These are phyloP conservation scores for Sebastolobus alascanus DNA, from an alignment of 2,797 vertebrate species.

Conservation along the genomic window DNA sequence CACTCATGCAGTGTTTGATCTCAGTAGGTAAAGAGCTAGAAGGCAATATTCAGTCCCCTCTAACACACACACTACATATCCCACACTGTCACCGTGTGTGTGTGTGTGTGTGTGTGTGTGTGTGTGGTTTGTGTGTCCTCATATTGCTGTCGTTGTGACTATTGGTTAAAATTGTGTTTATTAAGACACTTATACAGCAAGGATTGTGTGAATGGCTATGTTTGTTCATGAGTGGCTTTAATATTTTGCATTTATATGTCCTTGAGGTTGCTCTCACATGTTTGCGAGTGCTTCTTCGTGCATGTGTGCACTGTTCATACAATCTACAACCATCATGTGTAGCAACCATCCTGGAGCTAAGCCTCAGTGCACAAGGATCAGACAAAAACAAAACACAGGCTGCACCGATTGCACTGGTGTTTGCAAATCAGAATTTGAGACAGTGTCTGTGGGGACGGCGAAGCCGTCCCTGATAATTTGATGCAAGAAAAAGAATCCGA, in stretches of 20 bases:
- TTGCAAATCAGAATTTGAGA: background rate
- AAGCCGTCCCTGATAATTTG: background rate
- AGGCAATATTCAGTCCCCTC: slow-evolving; percentile 19
- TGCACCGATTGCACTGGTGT: background rate
- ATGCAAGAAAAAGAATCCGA: background rate
- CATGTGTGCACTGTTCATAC: background rate
- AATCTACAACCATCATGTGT: background rate
- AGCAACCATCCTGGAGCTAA: background rate
- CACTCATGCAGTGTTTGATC: slow-evolving; percentile 50
- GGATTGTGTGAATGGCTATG: background rate
- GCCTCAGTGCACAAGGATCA: background rate
- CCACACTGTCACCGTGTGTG: background rate
- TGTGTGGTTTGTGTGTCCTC: background rate
- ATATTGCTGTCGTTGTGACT: background rate
- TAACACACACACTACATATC: background rate
- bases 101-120: slow-evolving; percentile 1
- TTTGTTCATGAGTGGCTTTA: background rate
- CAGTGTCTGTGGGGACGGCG: background rate
- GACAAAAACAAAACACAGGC: background rate
- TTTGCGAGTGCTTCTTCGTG: background rate
- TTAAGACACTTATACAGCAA: background rate
- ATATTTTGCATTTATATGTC: background rate
- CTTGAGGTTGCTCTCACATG: background rate
- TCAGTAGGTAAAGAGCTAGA: slow-evolving; percentile 45
- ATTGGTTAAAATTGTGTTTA: background rate